Evolutionary conservation across 2,888 invertebrate genomes (phyloP), one percentile per base, ranked within the genome.

Genomic region (Clitarchus hookeri): DNA sequence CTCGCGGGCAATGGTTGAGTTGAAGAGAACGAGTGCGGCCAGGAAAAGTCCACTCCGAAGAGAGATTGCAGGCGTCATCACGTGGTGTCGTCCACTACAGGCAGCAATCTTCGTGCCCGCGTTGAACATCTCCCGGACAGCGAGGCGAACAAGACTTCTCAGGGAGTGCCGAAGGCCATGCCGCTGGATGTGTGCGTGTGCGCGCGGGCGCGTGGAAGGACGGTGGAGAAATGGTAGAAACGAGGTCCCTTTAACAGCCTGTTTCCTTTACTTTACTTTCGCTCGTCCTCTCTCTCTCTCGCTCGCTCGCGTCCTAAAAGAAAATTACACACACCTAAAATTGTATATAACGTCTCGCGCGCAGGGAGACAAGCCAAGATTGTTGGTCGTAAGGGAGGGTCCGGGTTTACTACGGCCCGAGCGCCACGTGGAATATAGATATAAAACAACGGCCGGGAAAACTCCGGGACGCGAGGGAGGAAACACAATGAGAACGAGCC

Each of bases 301-400:
- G 8, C 65, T 65, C n/a, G 23, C 65, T 65, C 65, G 65, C 65
- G 16, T 65, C 65, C 82, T 82, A 82, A 82, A 82, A 82, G 82
- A 82, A 80, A 82, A 82, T 82, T 82, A 82, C 82, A 82, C 82
- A 82, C 82, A 82, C 36, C 82, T 82, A 82, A 82, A 82, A 82
- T 27, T 26, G 82, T 82, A 82, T 36, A 36, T 44, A 82, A 82
- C 82, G 36, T 36, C 82, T 27, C 44, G 82, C 44, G 82, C 44
- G 44, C 82, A 19, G 65, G n/a, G 65, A 65, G 23, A 23, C 8
- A 19, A n/a, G 11, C 23, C n/a, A n/a, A n/a, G 65, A 65, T 65
- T 65, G 65, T n/a, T 6, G 65, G 65, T 65, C 65, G 65, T n/a
- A n/a, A 65, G 65, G 65, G 65, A 65, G 65, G 65, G 65, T 65